These are phyloP conservation scores for Nephrotoma flavescens DNA, from an alignment of 2,888 invertebrate species.

Conservation along the genomic window DNA sequence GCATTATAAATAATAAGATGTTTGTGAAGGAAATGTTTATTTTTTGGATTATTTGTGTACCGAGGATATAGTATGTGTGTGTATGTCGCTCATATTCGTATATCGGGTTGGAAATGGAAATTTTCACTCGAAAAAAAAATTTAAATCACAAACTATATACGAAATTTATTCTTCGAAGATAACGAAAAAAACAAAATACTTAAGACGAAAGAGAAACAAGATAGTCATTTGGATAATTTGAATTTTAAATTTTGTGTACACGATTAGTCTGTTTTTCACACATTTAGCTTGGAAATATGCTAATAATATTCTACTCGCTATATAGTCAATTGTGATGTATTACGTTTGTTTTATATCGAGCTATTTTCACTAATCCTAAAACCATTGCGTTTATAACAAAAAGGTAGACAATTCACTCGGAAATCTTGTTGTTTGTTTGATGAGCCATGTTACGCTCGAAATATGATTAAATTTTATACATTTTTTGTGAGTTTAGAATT, in stretches of 20 bases:
- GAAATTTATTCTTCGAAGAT: neutral
- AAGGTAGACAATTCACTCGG: neutral
- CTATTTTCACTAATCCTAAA: neutral
- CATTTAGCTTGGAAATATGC: neutral
- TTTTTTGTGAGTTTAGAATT: too few relatives aligned
- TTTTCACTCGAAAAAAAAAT: neutral
- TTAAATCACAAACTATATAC: neutral
- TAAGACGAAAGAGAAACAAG: neutral
- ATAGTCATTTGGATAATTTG: neutral
- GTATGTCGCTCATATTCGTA: too few relatives aligned
- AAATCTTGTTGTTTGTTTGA: neutral
- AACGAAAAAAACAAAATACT: neutral
- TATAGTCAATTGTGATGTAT: neutral
- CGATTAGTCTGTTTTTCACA: neutral
- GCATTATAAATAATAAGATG: neutral
- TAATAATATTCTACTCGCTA: neutral
- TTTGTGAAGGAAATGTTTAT: neutral
- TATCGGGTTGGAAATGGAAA: neutral
- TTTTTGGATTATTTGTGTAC: neutral
- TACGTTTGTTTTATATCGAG: neutral
- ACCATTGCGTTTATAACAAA: neutral
- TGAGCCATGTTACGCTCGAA: neutral
- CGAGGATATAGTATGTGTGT: too few relatives aligned
- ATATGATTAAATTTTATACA: too few relatives aligned
- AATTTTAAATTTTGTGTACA: neutral